Conservation (phyloP, 2,797 vertebrate species). For the Linurgus olivaceus region DNA sequence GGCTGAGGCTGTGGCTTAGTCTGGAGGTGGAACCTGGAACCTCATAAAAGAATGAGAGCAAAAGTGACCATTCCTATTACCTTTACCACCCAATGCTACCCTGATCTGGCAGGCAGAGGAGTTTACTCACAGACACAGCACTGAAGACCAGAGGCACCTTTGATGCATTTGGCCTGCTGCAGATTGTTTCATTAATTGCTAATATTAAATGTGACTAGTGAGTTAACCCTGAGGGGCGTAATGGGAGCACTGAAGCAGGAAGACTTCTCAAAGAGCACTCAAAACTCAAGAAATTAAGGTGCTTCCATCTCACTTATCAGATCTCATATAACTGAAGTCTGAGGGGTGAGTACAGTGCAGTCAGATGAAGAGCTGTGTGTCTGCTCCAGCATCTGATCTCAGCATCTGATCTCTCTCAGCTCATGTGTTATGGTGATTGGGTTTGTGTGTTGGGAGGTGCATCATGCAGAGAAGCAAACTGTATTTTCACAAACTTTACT, state of each 20-base stretch:
- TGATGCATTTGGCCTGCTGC: neutral
- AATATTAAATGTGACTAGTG: neutral
- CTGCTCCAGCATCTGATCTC: neutral
- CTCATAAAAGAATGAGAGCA: neutral
- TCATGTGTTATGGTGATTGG: neutral
- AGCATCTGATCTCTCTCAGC: neutral
- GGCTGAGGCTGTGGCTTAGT: neutral
- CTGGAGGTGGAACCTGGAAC: neutral
- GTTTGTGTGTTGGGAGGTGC: neutral
- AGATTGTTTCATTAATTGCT: neutral
- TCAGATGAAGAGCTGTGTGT: neutral
- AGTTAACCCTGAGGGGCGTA: neutral
- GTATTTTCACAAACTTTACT: neutral
- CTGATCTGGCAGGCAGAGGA: neutral
- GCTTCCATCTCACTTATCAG: neutral
- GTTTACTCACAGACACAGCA: neutral
- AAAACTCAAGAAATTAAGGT: neutral
- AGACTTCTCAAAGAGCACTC: neutral
- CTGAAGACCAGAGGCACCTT: neutral
- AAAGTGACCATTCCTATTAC: neutral
- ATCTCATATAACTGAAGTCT: neutral
- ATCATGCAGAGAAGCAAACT: neutral
- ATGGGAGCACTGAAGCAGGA: neutral
- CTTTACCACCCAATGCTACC: neutral
- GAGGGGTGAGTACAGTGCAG: neutral